phyloP scores from a whole-genome alignment of 2,888 invertebrate species.

The Syritta pipiens region DNA sequence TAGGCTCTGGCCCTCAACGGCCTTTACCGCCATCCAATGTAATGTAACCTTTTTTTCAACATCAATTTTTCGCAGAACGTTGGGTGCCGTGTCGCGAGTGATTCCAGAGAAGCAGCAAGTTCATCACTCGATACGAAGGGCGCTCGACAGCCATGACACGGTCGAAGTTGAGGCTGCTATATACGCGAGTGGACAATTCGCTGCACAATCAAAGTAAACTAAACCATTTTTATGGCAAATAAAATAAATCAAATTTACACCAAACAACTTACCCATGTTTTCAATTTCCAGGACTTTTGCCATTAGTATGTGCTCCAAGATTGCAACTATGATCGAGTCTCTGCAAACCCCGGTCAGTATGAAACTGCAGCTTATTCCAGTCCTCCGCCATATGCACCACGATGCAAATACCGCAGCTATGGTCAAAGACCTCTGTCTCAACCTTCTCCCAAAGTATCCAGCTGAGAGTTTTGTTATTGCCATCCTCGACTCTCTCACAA shows the following conservation, averaged over 20 bases:
- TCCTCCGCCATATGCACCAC: constrained; percentile 96
- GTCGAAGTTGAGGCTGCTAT: constrained; percentile 98
- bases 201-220: constrained; percentile 93
- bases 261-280: background rate
- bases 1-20: background rate
- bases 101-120: constrained; percentile 96
- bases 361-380: constrained; percentile 93
- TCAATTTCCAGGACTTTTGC: constrained; percentile 88
- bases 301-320: constrained; percentile 95
- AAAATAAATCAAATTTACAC: background rate
- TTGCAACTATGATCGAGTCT: constrained; percentile 96
- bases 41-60: too few species aligned
- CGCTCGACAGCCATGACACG: constrained; percentile 95
- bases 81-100: constrained; percentile 95
- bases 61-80: constrained; percentile 83
- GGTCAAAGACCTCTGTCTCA: constrained; percentile 87
- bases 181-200: constrained; percentile 96
- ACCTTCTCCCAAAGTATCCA: constrained; percentile 88
- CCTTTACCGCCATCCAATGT: too few species aligned
- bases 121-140: constrained; percentile 95
- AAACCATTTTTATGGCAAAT: background rate
- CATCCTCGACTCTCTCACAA: constrained; percentile 92
- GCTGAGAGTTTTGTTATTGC: constrained; percentile 89
- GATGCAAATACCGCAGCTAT: constrained; percentile 83
- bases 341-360: constrained; percentile 95